These are phyloP conservation scores for Hycleus phaleratus DNA, from an alignment of 1,140 invertebrate species.

Conservation along the genomic window DNA sequence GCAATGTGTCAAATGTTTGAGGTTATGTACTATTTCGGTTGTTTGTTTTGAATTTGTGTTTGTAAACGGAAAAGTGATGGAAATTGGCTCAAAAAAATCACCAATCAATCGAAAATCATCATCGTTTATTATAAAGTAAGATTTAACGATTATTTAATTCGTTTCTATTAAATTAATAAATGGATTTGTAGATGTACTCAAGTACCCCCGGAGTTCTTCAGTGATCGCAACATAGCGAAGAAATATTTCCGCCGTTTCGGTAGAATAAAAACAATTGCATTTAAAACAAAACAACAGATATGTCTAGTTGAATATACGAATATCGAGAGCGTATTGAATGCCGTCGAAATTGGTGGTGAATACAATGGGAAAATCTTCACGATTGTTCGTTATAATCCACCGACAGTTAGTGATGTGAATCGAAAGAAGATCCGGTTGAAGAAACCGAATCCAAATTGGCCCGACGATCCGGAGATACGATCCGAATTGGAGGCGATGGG, in stretches of 20 bases:
- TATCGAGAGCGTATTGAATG: constrained; percentile 47
- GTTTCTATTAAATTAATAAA: too few relatives aligned
- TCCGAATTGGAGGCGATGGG: constrained; percentile 48
- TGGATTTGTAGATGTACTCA: constrained; percentile 46
- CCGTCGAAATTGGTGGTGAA: constrained; percentile 49
- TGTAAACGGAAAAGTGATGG: too few relatives aligned
- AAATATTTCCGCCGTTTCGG: constrained; percentile 60
- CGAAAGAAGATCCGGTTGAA: background rate
- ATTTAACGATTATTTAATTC: background rate
- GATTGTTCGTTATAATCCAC: constrained; percentile 30
- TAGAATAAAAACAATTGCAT: constrained; percentile 49
- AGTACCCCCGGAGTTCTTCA: constrained; percentile 56
- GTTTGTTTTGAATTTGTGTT: too few relatives aligned
- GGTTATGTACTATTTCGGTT: too few relatives aligned
- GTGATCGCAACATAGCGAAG: constrained; percentile 49
- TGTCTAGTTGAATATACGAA: constrained; percentile 56
- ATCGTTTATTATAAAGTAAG: background rate
- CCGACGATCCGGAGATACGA: constrained; percentile 45
- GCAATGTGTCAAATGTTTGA: too few relatives aligned
- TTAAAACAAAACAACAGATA: constrained; percentile 50
- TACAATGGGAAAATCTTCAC: constrained; percentile 55
- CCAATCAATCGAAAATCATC: too few relatives aligned
- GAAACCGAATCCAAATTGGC: constrained; percentile 44
- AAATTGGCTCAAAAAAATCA: too few relatives aligned
- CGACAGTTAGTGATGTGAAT: constrained; percentile 1